phyloP scores from a whole-genome alignment of 2,797 vertebrate species.

The Anniella stebbinsi region DNA sequence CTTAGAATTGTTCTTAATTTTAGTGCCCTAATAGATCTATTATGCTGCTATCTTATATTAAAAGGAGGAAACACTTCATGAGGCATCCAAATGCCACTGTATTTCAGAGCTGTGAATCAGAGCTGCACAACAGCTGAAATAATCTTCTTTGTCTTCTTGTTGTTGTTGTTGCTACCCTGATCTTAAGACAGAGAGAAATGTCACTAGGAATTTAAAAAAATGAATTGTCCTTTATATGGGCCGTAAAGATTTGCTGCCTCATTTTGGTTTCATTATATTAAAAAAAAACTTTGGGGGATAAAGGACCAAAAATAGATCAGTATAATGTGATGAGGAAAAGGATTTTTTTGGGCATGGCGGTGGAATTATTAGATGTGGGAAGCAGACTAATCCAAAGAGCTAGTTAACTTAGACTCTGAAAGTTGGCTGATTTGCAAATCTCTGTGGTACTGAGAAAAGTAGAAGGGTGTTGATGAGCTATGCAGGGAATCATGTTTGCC shows the following conservation, averaged over 20 bases:
- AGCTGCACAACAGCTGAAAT: background rate
- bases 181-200: background rate
- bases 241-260: background rate
- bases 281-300: background rate
- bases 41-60: background rate
- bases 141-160: background rate
- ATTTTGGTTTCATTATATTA: slow-evolving; percentile 1
- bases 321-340: background rate
- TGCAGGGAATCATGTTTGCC: background rate
- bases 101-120: background rate
- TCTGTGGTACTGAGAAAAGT: background rate
- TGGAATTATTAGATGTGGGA: background rate
- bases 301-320: background rate
- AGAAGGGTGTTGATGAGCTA: slow-evolving; percentile 18
- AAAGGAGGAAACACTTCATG: background rate
- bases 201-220: background rate
- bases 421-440: slow-evolving; percentile 16
- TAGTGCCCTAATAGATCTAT: background rate
- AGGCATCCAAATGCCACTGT: background rate
- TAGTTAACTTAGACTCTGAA: slow-evolving; percentile 5
- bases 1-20: background rate
- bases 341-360: background rate
- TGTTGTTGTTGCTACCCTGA: background rate
- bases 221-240: background rate
- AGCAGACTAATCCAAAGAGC: slow-evolving; percentile 1